These are phyloP conservation scores for Sebastes cheni DNA, from an alignment of 2,797 vertebrate genomes.

Conservation along the genomic window DNA sequence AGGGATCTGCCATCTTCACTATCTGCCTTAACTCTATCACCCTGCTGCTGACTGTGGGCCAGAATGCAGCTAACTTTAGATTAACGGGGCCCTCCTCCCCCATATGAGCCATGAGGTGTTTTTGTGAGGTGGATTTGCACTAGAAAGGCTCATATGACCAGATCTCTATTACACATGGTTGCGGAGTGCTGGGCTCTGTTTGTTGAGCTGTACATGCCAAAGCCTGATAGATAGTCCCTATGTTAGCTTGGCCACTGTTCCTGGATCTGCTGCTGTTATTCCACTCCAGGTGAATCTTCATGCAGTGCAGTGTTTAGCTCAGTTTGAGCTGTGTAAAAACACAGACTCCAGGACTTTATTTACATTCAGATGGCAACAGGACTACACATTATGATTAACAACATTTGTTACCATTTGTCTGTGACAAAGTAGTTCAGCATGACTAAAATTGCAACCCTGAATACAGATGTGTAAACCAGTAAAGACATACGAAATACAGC, in stretches of 20 bases:
- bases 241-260: slow-evolving; percentile 46
- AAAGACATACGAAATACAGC: not conserved
- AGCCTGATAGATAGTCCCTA: slow-evolving; percentile 56
- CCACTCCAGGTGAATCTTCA: slow-evolving; percentile 37
- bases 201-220: slow-evolving; percentile 40
- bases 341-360: not conserved
- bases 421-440: not conserved
- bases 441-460: not conserved
- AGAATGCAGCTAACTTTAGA: slow-evolving; percentile 10
- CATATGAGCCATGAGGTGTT: slow-evolving; percentile 19
- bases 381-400: not conserved
- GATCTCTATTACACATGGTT: slow-evolving; percentile 56
- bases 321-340: not conserved
- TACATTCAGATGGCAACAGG: not conserved
- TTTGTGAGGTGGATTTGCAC: slow-evolving; percentile 29
- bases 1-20: not conserved
- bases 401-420: not conserved
- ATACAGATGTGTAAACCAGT: not conserved
- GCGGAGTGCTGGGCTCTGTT: slow-evolving; percentile 45
- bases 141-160: slow-evolving; percentile 47
- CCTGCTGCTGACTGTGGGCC: not conserved
- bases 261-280: slow-evolving; percentile 49
- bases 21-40: not conserved
- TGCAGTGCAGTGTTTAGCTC: not conserved
- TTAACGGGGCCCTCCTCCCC: not conserved